Conservation (phyloP, 2,888 invertebrate species). For the Smittia sp. region DNA sequence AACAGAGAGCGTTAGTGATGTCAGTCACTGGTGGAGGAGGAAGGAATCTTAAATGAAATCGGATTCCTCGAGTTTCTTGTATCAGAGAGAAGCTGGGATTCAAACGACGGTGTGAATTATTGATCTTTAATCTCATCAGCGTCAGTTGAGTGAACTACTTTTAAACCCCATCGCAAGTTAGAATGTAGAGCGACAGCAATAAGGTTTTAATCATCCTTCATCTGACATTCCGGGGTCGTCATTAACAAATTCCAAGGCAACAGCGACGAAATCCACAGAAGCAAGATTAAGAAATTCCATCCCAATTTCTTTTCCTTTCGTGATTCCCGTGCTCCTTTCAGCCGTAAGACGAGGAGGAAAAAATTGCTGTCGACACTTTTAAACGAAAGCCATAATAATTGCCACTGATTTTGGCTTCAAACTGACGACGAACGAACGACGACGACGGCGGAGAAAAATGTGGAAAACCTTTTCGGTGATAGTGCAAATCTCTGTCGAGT, state of each 20-base stretch:
- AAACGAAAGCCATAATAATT: background rate
- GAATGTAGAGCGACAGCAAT: too few species aligned
- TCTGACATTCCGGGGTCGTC: background rate
- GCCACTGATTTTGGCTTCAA: conserved; percentile 13
- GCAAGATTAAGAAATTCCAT: conserved; percentile 1
- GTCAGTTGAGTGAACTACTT: too few species aligned
- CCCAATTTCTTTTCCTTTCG: background rate
- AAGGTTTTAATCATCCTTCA: too few species aligned
- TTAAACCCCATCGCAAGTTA: background rate
- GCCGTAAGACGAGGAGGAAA: too few species aligned
- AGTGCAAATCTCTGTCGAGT: conserved; percentile 17
- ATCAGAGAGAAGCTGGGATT: background rate
- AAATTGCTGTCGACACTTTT: background rate
- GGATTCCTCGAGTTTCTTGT: background rate
- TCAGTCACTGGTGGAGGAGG: too few species aligned
- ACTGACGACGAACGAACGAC: background rate
- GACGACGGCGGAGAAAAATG: background rate
- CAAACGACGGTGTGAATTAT: background rate
- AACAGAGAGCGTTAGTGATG: background rate
- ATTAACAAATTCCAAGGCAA: background rate
- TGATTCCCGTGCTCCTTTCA: too few species aligned
- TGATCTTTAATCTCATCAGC: background rate
- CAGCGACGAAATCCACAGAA: background rate
- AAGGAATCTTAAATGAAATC: background rate
- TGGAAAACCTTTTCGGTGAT: background rate